These are phyloP conservation scores for Drosophila biarmipes DNA, from an alignment of 1,140 invertebrate genomes.

Conservation along the genomic window DNA sequence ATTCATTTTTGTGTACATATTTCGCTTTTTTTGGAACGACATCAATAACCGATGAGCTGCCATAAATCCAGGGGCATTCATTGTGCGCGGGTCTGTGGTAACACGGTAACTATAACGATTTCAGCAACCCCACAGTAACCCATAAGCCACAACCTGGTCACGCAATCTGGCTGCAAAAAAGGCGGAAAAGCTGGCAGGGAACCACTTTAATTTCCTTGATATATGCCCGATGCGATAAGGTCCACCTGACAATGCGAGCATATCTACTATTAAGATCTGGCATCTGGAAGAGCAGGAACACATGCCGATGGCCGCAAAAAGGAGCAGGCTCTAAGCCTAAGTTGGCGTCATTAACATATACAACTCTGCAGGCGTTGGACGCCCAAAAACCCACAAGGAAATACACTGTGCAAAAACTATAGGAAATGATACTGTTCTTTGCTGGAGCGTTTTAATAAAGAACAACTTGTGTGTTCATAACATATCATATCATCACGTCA, in stretches of 20 bases:
- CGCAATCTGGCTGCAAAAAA: conserved; percentile 13
- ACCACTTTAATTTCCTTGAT: conserved; percentile 76
- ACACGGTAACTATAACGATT: conserved; percentile 40
- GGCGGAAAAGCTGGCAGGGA: conserved; percentile 19
- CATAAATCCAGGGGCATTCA: conserved; percentile 57
- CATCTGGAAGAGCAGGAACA: conserved; percentile 58
- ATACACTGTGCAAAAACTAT: too few species aligned
- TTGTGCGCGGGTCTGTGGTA: conserved; percentile 10
- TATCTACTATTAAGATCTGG: conserved; percentile 80
- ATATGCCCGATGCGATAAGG: conserved; percentile 68
- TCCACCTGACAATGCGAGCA: conserved; percentile 69
- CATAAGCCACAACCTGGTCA: conserved; percentile 16
- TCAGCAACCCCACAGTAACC: conserved; percentile 11
- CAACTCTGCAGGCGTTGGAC: conserved; percentile 66
- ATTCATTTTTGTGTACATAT: conserved; percentile 36
- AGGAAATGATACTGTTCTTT: too few species aligned
- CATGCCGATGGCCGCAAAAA: conserved; percentile 70
- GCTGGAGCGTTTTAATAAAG: too few species aligned
- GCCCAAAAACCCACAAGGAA: conserved; percentile 11
- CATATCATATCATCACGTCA: too few species aligned
- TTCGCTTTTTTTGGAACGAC: conserved; percentile 28
- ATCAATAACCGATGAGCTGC: conserved; percentile 70
- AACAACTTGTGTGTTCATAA: too few species aligned
- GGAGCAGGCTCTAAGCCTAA: conserved; percentile 27
- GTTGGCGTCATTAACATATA: conserved; percentile 75